These are phyloP conservation scores for Sus cebifrons DNA, from an alignment of 2,797 vertebrate genomes.

Conservation along the genomic window DNA sequence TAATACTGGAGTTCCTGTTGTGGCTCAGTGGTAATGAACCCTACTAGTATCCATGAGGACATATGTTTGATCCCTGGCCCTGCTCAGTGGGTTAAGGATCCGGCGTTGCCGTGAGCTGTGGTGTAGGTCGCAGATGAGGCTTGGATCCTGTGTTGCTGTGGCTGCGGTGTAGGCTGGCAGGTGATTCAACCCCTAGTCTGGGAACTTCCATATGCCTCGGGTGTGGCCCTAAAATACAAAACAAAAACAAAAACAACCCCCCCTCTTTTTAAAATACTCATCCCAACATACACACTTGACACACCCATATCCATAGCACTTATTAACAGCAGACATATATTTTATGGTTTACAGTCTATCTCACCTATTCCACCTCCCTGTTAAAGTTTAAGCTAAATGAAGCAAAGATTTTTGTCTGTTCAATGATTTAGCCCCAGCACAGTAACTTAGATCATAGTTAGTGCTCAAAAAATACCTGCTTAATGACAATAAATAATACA, in stretches of 20 bases:
- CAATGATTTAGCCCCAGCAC: not conserved
- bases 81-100: too few species aligned
- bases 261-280: not conserved
- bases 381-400: conserved; percentile 37
- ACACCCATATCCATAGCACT: not conserved
- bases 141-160: too few species aligned
- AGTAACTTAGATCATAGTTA: not conserved
- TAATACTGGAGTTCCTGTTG: not conserved
- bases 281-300: not conserved
- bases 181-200: too few species aligned
- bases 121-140: too few species aligned
- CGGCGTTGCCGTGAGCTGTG: too few species aligned
- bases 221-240: too few species aligned
- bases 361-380: not conserved
- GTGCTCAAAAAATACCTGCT: conserved; percentile 24
- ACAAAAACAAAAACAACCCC: too few species aligned
- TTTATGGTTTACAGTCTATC: not conserved
- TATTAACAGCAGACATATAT: not conserved
- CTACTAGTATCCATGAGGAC: too few species aligned
- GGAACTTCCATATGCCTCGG: too few species aligned
- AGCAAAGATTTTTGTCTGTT: conserved; percentile 44
- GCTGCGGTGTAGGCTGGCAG: too few species aligned
- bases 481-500: conserved; percentile 53
- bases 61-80: too few species aligned
- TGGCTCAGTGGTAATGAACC: too few species aligned